A percentile compares a stretch with the other conserved stretches of the same genome.
Evolutionary conservation across 2,113 vertebrate species (phyloP).

Genomic region (Tychaedon coryphoeus): DNA sequence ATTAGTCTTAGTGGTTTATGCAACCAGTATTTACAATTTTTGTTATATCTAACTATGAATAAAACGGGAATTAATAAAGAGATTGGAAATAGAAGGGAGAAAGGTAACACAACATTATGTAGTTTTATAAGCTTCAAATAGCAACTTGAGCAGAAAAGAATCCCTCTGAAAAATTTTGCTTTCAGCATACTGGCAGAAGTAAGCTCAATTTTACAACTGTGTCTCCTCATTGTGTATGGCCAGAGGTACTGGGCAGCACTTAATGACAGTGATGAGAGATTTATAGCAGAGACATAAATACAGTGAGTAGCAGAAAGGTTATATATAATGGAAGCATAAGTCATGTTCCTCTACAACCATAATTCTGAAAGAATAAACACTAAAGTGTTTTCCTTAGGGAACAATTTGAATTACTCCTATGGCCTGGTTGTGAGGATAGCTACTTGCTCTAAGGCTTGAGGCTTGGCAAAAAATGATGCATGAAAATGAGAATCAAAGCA

Average conservation of each 20-base stretch:
- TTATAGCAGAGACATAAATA: background rate
- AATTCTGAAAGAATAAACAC: conserved; percentile 5
- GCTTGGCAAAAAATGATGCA: background rate
- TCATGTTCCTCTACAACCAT: background rate
- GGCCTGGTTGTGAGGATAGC: background rate
- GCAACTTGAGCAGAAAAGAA: background rate
- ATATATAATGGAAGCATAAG: background rate
- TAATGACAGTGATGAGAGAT: background rate
- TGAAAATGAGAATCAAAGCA: background rate
- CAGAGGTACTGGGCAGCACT: background rate
- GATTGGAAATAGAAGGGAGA: background rate
- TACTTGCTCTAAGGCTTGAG: background rate
- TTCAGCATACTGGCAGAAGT: background rate
- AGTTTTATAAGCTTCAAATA: background rate
- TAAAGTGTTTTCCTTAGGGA: background rate
- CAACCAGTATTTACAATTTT: background rate
- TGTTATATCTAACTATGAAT: background rate
- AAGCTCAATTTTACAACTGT: background rate
- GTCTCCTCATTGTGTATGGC: background rate
- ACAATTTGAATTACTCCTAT: background rate
- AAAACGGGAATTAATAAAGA: background rate
- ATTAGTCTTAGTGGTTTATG: background rate
- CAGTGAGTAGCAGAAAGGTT: background rate
- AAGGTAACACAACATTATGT: background rate
- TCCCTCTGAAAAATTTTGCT: background rate